phyloP scores from a whole-genome alignment of 2,797 vertebrate species.

The Danio aesculapii region DNA sequence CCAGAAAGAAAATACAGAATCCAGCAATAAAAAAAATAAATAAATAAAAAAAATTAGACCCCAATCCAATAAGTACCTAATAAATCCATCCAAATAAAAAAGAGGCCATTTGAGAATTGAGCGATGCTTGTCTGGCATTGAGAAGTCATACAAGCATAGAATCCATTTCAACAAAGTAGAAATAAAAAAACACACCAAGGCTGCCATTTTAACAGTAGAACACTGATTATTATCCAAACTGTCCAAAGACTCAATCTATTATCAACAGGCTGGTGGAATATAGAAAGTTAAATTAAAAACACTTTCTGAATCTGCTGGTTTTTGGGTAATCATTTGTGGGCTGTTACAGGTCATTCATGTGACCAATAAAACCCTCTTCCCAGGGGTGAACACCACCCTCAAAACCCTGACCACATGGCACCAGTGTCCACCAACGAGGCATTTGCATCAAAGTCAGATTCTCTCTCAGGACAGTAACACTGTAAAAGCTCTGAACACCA shows the following conservation, averaged over 20 bases:
- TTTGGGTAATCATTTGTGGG: slow-evolving; percentile 71
- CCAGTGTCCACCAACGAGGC: not conserved
- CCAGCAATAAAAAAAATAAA: slow-evolving; percentile 10
- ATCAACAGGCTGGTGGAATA: slow-evolving; percentile 11
- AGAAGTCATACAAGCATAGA: slow-evolving; percentile 21
- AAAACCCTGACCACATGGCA: slow-evolving; percentile 16
- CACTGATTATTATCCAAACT: not conserved
- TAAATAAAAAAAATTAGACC: not conserved
- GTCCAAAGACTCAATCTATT: not conserved
- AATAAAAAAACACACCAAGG: not conserved
- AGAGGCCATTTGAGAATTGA: slow-evolving; percentile 5
- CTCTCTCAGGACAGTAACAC: slow-evolving; percentile 8
- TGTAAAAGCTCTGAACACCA: slow-evolving; percentile 6
- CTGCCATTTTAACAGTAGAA: slow-evolving; percentile 44
- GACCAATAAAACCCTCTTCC: slow-evolving; percentile 48
- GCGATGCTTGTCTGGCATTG: not conserved
- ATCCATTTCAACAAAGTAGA: slow-evolving; percentile 25
- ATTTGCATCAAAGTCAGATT: slow-evolving; percentile 1
- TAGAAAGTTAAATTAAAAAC: slow-evolving; percentile 16
- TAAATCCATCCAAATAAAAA: slow-evolving; percentile 26
- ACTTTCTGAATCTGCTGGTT: slow-evolving; percentile 60
- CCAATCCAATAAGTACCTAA: slow-evolving; percentile 7
- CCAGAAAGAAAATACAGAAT: not conserved
- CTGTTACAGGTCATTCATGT: slow-evolving; percentile 43
- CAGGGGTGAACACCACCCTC: slow-evolving; percentile 3